Evolutionary conservation across 2,888 invertebrate genomes (phyloP), one percentile per base, ranked within the genome.

Genomic region (Hydrotaea diabolus): DNA sequence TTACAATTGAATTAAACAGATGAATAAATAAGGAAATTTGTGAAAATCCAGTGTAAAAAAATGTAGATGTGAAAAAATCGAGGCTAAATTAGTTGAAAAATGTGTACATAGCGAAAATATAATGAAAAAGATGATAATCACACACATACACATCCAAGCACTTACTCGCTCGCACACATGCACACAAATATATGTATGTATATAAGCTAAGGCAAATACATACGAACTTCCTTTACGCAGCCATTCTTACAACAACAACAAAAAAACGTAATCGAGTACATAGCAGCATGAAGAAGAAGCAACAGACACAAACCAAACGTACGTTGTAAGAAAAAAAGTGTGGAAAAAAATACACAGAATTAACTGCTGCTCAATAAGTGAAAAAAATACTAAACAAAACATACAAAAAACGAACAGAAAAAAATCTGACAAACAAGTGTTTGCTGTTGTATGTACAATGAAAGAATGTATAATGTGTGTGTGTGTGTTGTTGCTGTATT

Each of bases 71-170:
- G 55, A 75, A 76, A 83, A 80, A 81, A 81, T 80, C 73, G 75
- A 82, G 84, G 78, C 80, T 78, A 85, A 86, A 78, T 80, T 76
- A 72, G 82, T 83, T 83, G 82, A 86, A 87, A 87, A 87, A 86
- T 86, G 87, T 87, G 87, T 87, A 87, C 82, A 87, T 85, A 82
- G 86, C 80, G 83, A 87, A 86, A 86, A 86, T 78, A 82, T 74
- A 86, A 85, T 77, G 85, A 83, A 86, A 77, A 85, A 78, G 81
- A 76, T 82, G 55, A 79, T 77, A 80, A 77, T 78, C 77, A 71
- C 49, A 53, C 76, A 85, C 79, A 77, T 74, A 64, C 36, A 74
- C 75, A 78, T 13, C 23, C 62, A 26, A 26, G 13, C 36, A 17
- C 36, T 62, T 31, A 57, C 66, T 23, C 55, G 43, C 26, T 55